These are phyloP conservation scores for Protosalanx chinensis DNA, from an alignment of 2,797 vertebrate genomes.

Conservation along the genomic window DNA sequence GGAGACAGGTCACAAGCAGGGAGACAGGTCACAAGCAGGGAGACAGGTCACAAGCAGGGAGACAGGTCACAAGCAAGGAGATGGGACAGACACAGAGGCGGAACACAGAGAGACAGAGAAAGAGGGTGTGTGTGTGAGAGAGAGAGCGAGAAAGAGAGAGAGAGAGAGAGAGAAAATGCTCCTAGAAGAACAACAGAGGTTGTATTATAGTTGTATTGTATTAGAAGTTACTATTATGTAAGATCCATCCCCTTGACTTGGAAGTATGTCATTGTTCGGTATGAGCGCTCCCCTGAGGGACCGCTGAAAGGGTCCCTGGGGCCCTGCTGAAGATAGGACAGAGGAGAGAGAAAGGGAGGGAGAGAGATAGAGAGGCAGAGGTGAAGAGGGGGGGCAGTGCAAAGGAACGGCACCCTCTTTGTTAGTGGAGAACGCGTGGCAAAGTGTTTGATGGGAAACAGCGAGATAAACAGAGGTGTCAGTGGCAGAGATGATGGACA, in stretches of 20 bases:
- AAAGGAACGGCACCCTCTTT: background rate
- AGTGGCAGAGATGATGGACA: background rate
- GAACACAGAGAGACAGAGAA: background rate
- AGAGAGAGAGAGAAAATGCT: constrained; percentile 11
- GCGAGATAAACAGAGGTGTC: background rate
- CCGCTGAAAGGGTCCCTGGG: constrained; percentile 25
- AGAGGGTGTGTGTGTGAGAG: background rate
- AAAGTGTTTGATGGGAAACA: constrained; percentile 16
- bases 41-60: too few relatives aligned
- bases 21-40: too few relatives aligned
- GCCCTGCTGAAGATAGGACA: constrained; percentile 22
- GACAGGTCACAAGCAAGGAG: background rate
- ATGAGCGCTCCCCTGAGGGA: constrained; percentile 47
- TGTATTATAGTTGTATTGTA: constrained; percentile 23
- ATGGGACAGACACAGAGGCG: background rate
- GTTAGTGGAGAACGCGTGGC: constrained; percentile 16
- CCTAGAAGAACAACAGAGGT: constrained; percentile 35
- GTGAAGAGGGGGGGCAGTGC: background rate
- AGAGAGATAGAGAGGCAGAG: background rate
- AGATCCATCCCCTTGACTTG: constrained; percentile 63
- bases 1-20: too few relatives aligned
- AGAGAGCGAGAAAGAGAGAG: constrained; percentile 8
- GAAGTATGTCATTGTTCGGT: constrained; percentile 62
- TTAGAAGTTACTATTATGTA: constrained; percentile 49
- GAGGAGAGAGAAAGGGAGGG: background rate